phyloP scores from a whole-genome alignment of 2,888 invertebrate genomes.

The Drosophila koepferae region DNA sequence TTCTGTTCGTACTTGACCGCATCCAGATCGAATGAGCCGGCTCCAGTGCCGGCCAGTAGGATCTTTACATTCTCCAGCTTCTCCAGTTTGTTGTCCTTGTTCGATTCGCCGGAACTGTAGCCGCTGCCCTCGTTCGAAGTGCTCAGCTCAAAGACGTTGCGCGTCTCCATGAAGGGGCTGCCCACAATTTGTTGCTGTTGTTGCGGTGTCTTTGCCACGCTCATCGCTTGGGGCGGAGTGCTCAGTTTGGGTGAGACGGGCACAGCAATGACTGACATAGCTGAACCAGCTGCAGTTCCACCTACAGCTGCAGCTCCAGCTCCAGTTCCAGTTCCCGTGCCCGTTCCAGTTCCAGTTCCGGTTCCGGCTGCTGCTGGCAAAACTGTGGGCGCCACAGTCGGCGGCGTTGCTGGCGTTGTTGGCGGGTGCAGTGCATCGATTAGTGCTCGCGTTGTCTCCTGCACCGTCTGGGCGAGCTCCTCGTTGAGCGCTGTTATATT shows the following conservation, averaged over 20 bases:
- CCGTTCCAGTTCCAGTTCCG: background rate
- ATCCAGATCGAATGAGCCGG: slow-evolving; percentile 82
- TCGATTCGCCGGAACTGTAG: slow-evolving; percentile 74
- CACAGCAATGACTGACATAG: slow-evolving; percentile 27
- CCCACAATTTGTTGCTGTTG: slow-evolving; percentile 63
- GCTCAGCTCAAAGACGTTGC: slow-evolving; percentile 83
- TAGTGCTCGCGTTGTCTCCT: slow-evolving; percentile 82
- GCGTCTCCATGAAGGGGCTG: slow-evolving; percentile 84
- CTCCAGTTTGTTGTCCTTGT: slow-evolving; percentile 83
- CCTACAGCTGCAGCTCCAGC: no score
- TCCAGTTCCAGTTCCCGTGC: background rate
- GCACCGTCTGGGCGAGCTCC: slow-evolving; percentile 83
- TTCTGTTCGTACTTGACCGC: slow-evolving; percentile 83
- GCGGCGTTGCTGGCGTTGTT: slow-evolving; percentile 46
- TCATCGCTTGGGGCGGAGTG: slow-evolving; percentile 59
- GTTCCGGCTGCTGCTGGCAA: background rate
- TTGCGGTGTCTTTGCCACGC: slow-evolving; percentile 27
- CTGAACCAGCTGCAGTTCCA: background rate
- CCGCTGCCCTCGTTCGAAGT: slow-evolving; percentile 80
- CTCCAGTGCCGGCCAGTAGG: slow-evolving; percentile 77
- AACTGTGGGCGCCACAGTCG: background rate
- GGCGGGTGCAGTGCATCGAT: slow-evolving; percentile 78
- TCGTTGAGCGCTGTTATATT: slow-evolving; percentile 83
- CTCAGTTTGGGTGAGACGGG: slow-evolving; percentile 56
- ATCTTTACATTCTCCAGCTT: slow-evolving; percentile 84